Evolutionary conservation across 2,113 vertebrate genomes (phyloP).

Genomic region (Paratilapia polleni): DNA sequence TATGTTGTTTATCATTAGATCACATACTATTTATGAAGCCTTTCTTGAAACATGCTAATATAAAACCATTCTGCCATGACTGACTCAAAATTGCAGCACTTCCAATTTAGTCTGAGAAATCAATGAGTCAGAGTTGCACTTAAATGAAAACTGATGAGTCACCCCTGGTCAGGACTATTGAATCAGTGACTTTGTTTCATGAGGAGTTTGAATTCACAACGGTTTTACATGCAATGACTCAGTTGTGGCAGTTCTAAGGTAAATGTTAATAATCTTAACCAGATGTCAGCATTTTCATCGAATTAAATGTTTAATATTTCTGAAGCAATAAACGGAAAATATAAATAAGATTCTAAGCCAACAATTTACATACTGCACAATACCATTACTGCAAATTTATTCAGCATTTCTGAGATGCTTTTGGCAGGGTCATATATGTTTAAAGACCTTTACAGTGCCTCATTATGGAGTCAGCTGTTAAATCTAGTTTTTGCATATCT

Average conservation of each 20-base stretch:
- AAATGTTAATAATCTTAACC: background rate
- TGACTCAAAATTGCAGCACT: background rate
- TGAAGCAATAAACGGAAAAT: background rate
- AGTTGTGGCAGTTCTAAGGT: background rate
- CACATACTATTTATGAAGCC: background rate
- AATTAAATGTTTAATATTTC: background rate
- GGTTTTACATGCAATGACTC: background rate
- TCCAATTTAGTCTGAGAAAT: background rate
- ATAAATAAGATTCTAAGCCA: background rate
- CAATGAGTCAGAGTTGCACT: constrained; percentile 10
- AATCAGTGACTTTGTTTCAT: background rate
- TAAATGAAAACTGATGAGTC: constrained; percentile 26
- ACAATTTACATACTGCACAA: background rate
- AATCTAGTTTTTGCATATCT: background rate
- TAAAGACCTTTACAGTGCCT: background rate
- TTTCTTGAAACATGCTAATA: background rate
- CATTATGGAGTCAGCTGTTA: background rate
- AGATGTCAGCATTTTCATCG: background rate
- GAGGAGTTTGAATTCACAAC: background rate
- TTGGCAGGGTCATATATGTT: background rate
- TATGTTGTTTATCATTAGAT: background rate
- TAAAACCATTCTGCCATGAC: background rate
- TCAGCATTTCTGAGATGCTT: background rate
- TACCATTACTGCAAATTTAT: background rate
- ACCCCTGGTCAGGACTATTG: background rate